Evolutionary conservation across 2,113 vertebrate species (phyloP), one percentile per base, ranked within the genome.

Genomic region (Plestiodon gilberti): DNA sequence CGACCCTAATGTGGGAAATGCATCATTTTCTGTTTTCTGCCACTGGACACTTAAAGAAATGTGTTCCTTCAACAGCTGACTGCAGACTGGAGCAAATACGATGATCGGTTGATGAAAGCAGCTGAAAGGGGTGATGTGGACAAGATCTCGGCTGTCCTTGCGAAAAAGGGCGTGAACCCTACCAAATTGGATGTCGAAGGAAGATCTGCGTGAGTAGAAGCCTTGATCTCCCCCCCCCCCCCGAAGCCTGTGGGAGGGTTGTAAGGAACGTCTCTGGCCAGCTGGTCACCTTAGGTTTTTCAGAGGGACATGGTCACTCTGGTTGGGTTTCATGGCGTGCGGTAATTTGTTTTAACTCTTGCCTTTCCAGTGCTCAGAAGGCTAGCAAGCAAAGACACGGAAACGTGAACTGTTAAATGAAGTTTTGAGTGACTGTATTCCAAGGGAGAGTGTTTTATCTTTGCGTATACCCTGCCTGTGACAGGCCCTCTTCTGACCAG

Each of bases 51-150:
- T 1, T 0, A 62, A 48, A 17, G 74, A 88, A 43, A 28, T 30
- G 35, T 55, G 1, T 65, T 61, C 15, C 11, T 76, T 81, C 14
- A 82, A 43, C 91, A 97, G 96, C 95, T 98, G 95, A 97, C 97
- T 92, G 96, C 98, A 52, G 99, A 99, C 94, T 99, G 99, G 99
- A 99, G 95, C 96, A 99, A 99, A 93, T 98, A 99, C 1, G 99
- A 99, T 73, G 99, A 99, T 85, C 97, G 98, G 94, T 73, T 99
- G 89, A 99, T 99, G 99, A 99, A 99, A 95, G 98, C 99, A 9
- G 99, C 99, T 67, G 99, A 99, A 55, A 97, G 98, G 55, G 97
- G 98, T 0, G 99, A 99, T 94, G 98, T 97, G 95, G 99, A 99
- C 73, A 99, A 99, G 94, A 97, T 98, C 10, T 95, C 98, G 0